Base-by-base conservation (phyloP, 2,113 vertebrate species). In the Podarcis cretensis region DNA sequence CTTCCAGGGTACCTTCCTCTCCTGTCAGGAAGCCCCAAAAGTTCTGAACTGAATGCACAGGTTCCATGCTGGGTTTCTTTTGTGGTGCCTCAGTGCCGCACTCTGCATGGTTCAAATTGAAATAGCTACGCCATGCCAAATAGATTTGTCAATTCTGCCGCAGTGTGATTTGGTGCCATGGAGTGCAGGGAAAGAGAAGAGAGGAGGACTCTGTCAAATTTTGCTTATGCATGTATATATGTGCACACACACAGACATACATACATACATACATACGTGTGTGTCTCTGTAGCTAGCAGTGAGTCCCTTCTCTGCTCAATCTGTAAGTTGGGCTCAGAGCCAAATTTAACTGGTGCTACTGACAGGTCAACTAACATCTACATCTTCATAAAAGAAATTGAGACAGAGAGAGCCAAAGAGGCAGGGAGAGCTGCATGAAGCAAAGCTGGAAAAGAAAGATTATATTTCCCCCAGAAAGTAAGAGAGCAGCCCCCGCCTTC, bases 61-160 rank as follows among this genome's bases (percentile, higher is more conserved):
- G 87, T 89, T 90, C 91, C 43, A 23, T 77, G 66, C 85, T 54
- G 20, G 9, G 54, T 30, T n/a, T 68, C 35, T 37, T 4, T 85
- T 87, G 14, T 30, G 48, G 86, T 37, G 85, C 2, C 2, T 85
- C 93, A 88, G 65, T 1, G 21, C 16, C 0, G 89, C 14, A 69
- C 89, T 93, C 90, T 0, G 1, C 90, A 74, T 59, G 3, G 89
- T 91, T 92, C 59, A 3, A 88, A 91, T 94, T 94, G 95, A 94
- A 94, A 81, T 35, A 4, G 92, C 80, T 86, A 95, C 89, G 6
- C 27, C 85, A 2, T 95, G 97, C 96, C 97, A 97, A 95, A 96
- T 91, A 96, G 96, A 97, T 97, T 96, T 96, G 91, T 97, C 96
- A 96, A 94, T 95, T 96, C 95, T 97, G 96, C 96, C 90, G 90